Conservation (phyloP, 2,113 vertebrate genomes). For the Pholis gunnellus region DNA sequence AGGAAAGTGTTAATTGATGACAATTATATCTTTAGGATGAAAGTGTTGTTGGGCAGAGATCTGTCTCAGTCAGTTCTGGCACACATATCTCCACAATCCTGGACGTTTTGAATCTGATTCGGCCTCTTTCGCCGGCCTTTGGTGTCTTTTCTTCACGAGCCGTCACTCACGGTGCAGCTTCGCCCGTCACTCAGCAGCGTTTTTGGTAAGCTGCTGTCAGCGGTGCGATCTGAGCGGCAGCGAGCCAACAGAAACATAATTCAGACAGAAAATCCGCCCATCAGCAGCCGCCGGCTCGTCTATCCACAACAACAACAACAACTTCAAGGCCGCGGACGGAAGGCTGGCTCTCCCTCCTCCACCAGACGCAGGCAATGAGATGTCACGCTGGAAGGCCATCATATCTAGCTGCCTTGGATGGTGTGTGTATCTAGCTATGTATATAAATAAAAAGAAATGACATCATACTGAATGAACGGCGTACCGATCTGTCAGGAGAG, state of each 20-base stretch:
- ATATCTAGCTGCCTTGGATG: conserved; percentile 28
- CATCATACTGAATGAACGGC: conserved; percentile 4
- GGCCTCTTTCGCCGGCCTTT: not conserved
- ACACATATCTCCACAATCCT: not conserved
- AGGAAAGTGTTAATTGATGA: not conserved
- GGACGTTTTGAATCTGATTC: not conserved
- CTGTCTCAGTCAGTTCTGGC: not conserved
- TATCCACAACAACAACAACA: not conserved
- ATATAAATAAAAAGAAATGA: not conserved
- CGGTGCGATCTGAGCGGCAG: not conserved
- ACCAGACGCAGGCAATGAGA: conserved; percentile 17
- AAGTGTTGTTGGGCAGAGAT: not conserved
- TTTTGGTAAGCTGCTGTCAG: conserved; percentile 28
- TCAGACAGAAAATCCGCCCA: conserved; percentile 13
- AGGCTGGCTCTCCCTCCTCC: conserved; percentile 8
- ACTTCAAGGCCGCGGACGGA: conserved; percentile 29
- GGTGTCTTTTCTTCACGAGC: not conserved
- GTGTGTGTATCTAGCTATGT: conserved; percentile 5
- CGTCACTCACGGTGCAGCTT: not conserved
- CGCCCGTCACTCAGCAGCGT: conserved; percentile 30
- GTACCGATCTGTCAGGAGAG: conserved; percentile 8
- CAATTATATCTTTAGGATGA: not conserved
- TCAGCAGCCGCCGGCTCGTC: conserved; percentile 21
- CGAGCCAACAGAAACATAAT: conserved; percentile 21
- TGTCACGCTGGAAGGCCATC: conserved; percentile 34